phyloP scores from a whole-genome alignment of 2,888 invertebrate species.

The Hecatera dysodea region DNA sequence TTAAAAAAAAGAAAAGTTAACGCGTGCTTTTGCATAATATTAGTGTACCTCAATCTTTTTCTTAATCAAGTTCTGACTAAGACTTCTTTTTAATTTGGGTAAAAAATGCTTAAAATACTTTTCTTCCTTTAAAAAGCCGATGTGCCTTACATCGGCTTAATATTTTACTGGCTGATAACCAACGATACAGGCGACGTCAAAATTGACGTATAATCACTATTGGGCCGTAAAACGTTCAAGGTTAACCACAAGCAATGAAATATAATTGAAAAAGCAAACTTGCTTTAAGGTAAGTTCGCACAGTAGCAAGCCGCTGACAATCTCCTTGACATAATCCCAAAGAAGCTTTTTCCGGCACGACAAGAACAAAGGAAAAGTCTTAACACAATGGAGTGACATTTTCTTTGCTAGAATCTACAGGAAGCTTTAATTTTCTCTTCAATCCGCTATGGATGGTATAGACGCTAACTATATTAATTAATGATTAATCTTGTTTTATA shows the following conservation, averaged over 20 bases:
- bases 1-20: no score
- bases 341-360: constrained; percentile 9
- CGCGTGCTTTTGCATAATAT: no score
- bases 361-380: constrained; percentile 37
- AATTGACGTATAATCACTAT: neutral
- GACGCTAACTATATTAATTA: neutral
- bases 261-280: neutral
- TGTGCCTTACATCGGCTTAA: neutral
- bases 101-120: no score
- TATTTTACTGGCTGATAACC: neutral
- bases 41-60: no score
- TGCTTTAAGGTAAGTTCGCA: constrained; percentile 4
- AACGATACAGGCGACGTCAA: neutral
- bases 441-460: neutral
- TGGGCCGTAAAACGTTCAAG: neutral
- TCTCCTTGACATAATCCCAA: constrained; percentile 26
- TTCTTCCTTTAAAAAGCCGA: no score
- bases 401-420: constrained; percentile 15
- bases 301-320: neutral
- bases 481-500: constrained; percentile 10
- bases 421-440: neutral
- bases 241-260: neutral
- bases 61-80: no score
- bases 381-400: neutral
- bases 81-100: no score